Conservation (phyloP, 2,888 invertebrate species). For the Orthonevra nobilis region DNA sequence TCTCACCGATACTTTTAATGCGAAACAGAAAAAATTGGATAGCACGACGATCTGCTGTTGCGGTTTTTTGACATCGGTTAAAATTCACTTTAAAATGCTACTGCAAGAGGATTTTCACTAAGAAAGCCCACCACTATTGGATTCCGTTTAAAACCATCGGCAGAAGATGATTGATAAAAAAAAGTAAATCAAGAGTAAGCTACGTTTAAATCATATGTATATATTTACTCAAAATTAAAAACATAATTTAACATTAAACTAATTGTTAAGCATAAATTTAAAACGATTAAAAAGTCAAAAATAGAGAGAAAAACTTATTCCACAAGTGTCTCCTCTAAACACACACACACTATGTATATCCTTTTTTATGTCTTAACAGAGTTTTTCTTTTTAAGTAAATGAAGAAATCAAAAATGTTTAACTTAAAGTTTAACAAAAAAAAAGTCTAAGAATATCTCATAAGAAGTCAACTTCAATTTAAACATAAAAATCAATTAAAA, state of each 20-base stretch:
- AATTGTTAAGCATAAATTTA: constrained; percentile 37
- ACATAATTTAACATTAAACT: constrained; percentile 41
- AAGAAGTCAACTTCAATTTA: constrained; percentile 35
- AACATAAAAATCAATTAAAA: too few relatives aligned
- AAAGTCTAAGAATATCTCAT: constrained; percentile 40
- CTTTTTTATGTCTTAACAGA: constrained; percentile 24
- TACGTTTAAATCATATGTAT: constrained; percentile 39
- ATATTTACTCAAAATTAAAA: constrained; percentile 53
- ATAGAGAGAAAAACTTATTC: constrained; percentile 43
- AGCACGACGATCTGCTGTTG: too few relatives aligned
- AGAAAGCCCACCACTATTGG: too few relatives aligned
- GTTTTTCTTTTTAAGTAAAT: constrained; percentile 20
- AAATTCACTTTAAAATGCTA: too few relatives aligned
- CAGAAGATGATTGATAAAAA: too few relatives aligned
- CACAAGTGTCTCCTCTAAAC: constrained; percentile 35
- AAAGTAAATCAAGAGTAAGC: not conserved
- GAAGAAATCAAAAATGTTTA: constrained; percentile 11
- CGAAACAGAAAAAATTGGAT: too few relatives aligned
- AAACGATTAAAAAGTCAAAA: constrained; percentile 44
- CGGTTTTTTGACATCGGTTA: too few relatives aligned
- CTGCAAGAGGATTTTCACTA: too few relatives aligned
- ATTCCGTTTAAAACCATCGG: too few relatives aligned
- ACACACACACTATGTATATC: constrained; percentile 12
- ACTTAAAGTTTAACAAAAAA: not conserved
- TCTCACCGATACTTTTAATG: too few relatives aligned